These are phyloP conservation scores for Sceloporus undulatus DNA, from an alignment of 2,113 vertebrate species.

Conservation along the genomic window DNA sequence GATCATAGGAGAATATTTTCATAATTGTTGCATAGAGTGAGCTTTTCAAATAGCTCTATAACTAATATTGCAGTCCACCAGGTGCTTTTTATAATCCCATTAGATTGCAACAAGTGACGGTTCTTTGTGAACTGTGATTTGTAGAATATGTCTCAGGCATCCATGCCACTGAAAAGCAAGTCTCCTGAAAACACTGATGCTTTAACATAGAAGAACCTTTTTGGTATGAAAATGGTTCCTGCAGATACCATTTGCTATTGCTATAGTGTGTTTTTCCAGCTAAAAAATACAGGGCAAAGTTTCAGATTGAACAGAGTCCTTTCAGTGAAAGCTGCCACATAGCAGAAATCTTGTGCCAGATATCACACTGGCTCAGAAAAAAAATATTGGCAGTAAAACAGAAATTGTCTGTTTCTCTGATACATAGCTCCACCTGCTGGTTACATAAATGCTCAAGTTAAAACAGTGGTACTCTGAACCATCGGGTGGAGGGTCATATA, in stretches of 20 bases:
- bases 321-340: conserved; percentile 14
- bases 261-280: background rate
- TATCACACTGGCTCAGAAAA: conserved; percentile 25
- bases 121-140: background rate
- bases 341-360: conserved; percentile 45
- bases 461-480: no score
- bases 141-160: background rate
- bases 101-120: background rate
- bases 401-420: conserved; percentile 6
- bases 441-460: background rate
- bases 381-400: background rate
- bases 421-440: background rate
- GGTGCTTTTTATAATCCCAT: background rate
- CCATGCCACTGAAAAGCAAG: background rate
- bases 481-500: no score
- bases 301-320: background rate
- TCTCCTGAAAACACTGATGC: background rate
- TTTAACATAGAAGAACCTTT: background rate
- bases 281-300: conserved; percentile 34
- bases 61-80: background rate
- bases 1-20: background rate
- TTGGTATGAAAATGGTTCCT: background rate
- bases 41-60: conserved; percentile 1
- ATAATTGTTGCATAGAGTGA: background rate
- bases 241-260: background rate